These are phyloP conservation scores for Polia nebulosa DNA, from an alignment of 2,888 invertebrate species.

Conservation along the genomic window DNA sequence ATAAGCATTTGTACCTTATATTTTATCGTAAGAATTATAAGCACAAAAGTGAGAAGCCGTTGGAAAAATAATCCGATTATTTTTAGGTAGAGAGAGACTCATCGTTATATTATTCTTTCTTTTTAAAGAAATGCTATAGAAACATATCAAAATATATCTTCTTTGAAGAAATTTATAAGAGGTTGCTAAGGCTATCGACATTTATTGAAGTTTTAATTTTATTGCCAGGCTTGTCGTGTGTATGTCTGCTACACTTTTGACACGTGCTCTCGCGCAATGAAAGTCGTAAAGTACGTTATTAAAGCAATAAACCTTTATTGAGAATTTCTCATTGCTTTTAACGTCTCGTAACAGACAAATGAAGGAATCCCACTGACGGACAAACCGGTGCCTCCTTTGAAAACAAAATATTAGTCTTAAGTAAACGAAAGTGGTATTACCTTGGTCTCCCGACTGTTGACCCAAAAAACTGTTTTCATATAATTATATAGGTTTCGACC, in stretches of 20 bases:
- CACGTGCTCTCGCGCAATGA: slow-evolving; percentile 81
- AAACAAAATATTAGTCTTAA: slow-evolving; percentile 74
- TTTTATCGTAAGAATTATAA: slow-evolving; percentile 42
- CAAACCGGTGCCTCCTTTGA: slow-evolving; percentile 67
- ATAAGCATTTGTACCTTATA: slow-evolving; percentile 49
- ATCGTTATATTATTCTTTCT: slow-evolving; percentile 49
- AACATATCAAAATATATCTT: slow-evolving; percentile 32
- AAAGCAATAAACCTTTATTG: slow-evolving; percentile 85
- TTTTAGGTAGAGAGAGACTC: slow-evolving; percentile 51
- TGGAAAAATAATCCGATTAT: slow-evolving; percentile 70
- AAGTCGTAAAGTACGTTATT: slow-evolving; percentile 86
- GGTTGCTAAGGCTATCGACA: slow-evolving; percentile 26
- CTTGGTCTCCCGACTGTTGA: slow-evolving; percentile 62
- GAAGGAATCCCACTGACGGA: slow-evolving; percentile 72
- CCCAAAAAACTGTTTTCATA: slow-evolving; percentile 64
- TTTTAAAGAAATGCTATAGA: slow-evolving; percentile 23
- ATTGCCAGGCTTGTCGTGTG: slow-evolving; percentile 61
- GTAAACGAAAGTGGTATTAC: slow-evolving; percentile 72
- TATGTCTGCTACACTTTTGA: slow-evolving; percentile 77
- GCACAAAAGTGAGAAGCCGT: slow-evolving; percentile 50
- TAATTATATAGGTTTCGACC: slow-evolving; percentile 54
- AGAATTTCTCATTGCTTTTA: slow-evolving; percentile 84
- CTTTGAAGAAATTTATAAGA: slow-evolving; percentile 47
- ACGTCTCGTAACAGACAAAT: slow-evolving; percentile 77
- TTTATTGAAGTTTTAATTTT: slow-evolving; percentile 69